Evolutionary conservation across 2,797 vertebrate genomes (phyloP).

Genomic region (Parauchenoglanis punctatus): DNA sequence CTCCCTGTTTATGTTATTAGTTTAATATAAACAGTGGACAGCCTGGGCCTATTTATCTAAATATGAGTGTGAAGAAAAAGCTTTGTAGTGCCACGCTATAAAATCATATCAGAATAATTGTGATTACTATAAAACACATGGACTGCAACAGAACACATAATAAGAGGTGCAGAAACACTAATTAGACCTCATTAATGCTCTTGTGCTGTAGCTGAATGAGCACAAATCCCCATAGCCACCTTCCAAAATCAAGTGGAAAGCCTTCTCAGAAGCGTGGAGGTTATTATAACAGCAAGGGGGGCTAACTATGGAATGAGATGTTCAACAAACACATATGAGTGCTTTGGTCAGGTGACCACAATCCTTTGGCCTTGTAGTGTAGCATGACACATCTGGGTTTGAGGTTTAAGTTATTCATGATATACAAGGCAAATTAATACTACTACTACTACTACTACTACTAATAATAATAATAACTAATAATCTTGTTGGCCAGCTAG

Average conservation of each 20-base stretch:
- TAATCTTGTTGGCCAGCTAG: background rate
- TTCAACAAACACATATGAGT: background rate
- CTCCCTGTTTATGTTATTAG: slow-evolving; percentile 15
- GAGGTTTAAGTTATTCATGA: background rate
- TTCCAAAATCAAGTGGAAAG: background rate
- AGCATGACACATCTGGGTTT: background rate
- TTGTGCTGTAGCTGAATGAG: background rate
- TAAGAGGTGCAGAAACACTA: background rate
- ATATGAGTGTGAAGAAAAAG: background rate
- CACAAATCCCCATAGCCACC: background rate
- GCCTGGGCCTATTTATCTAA: slow-evolving; percentile 23
- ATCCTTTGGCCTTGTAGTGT: background rate
- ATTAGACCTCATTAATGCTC: background rate
- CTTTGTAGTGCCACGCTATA: background rate
- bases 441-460: background rate
- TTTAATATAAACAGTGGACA: slow-evolving; percentile 16
- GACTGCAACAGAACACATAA: background rate
- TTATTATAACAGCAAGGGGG: background rate
- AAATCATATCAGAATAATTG: background rate
- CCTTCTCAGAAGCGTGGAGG: background rate
- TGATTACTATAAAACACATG: background rate
- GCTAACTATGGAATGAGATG: background rate
- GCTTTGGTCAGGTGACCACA: background rate
- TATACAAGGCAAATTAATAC: background rate
- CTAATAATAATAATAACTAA: no score